Evolutionary conservation across 1,140 invertebrate genomes (phyloP).

Genomic region (Brevipalpus yothersi): DNA sequence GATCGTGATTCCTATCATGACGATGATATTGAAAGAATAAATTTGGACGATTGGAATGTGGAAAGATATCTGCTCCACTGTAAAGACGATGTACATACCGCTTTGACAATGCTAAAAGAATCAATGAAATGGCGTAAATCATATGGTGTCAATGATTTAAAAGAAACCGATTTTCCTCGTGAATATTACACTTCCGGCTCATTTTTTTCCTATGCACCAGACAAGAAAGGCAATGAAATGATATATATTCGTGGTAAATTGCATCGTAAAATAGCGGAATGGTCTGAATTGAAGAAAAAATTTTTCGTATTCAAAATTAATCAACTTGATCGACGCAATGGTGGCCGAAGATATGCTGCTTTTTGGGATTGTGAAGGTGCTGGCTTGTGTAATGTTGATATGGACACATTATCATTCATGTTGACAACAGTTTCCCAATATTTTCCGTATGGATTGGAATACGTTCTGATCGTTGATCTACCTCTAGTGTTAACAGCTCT

Average conservation of each 20-base stretch:
- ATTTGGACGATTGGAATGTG: not conserved
- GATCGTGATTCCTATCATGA: not conserved
- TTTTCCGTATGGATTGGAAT: slow-evolving; percentile 6
- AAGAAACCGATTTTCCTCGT: slow-evolving; percentile 4
- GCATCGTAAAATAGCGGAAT: not conserved
- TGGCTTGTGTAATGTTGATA: slow-evolving; percentile 3
- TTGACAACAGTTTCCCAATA: not conserved
- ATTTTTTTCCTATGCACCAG: not conserved
- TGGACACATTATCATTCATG: slow-evolving; percentile 3
- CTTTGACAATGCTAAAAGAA: slow-evolving; percentile 51
- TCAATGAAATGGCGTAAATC: slow-evolving; percentile 57
- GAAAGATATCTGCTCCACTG: slow-evolving; percentile 24
- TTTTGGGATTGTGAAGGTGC: slow-evolving; percentile 3
- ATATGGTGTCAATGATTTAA: slow-evolving; percentile 33
- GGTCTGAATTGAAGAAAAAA: not conserved
- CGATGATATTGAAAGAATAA: not conserved
- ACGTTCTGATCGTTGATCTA: slow-evolving; percentile 8
- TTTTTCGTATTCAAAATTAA: slow-evolving; percentile 2
- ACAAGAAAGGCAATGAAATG: slow-evolving; percentile 1
- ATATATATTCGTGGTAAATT: slow-evolving; percentile 3
- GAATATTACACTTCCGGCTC: slow-evolving; percentile 1
- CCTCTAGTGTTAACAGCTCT: slow-evolving; percentile 6
- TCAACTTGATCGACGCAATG: not conserved
- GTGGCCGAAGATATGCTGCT: not conserved
- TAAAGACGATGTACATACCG: slow-evolving; percentile 32